Conservation (phyloP, 1,140 invertebrate genomes). For the Drosophila insularis region DNA sequence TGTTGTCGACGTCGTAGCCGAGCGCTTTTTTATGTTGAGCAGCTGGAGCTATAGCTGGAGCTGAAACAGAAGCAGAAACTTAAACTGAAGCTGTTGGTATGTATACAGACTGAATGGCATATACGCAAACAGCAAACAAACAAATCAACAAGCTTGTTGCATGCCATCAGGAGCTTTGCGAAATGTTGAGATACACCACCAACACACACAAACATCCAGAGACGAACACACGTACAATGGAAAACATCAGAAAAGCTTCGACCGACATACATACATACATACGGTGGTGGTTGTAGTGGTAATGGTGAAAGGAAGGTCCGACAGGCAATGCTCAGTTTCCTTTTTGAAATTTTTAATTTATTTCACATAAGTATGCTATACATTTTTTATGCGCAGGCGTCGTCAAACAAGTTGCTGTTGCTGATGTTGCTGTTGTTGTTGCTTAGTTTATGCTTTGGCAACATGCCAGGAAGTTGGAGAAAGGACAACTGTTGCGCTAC, state of each 20-base stretch:
- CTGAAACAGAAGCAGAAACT: not conserved
- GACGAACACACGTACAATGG: not conserved
- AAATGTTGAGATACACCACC: constrained; percentile 59
- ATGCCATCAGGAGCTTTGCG: constrained; percentile 47
- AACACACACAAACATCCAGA: not conserved
- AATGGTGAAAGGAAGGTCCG: not conserved
- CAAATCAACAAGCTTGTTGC: constrained; percentile 64
- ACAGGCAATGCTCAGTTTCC: not conserved
- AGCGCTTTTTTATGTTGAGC: constrained; percentile 62
- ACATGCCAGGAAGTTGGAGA: constrained; percentile 31
- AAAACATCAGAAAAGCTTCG: not conserved
- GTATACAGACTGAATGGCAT: constrained; percentile 6
- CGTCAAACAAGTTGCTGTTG: constrained; percentile 46
- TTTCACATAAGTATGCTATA: constrained; percentile 11
- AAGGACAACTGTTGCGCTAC: constrained; percentile 73
- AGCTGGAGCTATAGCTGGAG: constrained; percentile 33
- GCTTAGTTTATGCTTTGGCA: constrained; percentile 21
- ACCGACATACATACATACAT: not conserved
- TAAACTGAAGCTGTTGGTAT: constrained; percentile 9
- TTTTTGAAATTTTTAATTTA: constrained; percentile 8
- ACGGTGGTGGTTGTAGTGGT: not conserved
- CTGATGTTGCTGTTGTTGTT: constrained; percentile 11
- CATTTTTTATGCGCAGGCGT: constrained; percentile 28
- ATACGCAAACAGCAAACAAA: constrained; percentile 33
- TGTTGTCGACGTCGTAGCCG: constrained; percentile 27